These are phyloP conservation scores for Andrena minutula DNA, from an alignment of 2,888 invertebrate genomes.

Conservation along the genomic window DNA sequence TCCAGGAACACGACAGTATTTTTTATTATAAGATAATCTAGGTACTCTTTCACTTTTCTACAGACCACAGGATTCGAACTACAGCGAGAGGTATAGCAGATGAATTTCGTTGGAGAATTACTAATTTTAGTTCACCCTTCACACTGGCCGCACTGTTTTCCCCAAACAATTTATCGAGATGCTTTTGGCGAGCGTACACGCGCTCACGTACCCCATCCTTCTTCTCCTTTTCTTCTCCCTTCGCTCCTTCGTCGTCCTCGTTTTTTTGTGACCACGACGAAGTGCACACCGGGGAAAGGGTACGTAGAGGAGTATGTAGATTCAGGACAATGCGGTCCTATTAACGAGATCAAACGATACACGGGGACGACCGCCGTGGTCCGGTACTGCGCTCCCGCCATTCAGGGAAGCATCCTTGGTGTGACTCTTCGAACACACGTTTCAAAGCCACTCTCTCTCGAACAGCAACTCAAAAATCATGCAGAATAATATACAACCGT, in stretches of 20 bases:
- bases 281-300: slow-evolving; percentile 68
- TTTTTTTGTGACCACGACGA: slow-evolving; percentile 57
- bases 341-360: slow-evolving; percentile 82
- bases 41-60: too few species aligned
- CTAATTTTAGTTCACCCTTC: slow-evolving; percentile 7
- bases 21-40: too few species aligned
- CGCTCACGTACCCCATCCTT: slow-evolving; percentile 61
- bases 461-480: too few species aligned
- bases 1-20: too few species aligned
- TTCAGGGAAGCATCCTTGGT: slow-evolving; percentile 72
- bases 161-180: slow-evolving; percentile 54
- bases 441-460: neutral
- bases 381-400: slow-evolving; percentile 74
- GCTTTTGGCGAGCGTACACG: slow-evolving; percentile 51
- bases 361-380: slow-evolving; percentile 77
- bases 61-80: too few species aligned
- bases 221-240: slow-evolving; percentile 27
- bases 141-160: slow-evolving; percentile 20
- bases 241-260: slow-evolving; percentile 14
- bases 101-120: neutral
- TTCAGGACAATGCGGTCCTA: slow-evolving; percentile 81
- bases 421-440: slow-evolving; percentile 3
- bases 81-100: too few species aligned
- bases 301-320: slow-evolving; percentile 76
- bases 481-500: neutral